Evolutionary conservation across 2,113 vertebrate species (phyloP).

Genomic region (Axis porcinus): DNA sequence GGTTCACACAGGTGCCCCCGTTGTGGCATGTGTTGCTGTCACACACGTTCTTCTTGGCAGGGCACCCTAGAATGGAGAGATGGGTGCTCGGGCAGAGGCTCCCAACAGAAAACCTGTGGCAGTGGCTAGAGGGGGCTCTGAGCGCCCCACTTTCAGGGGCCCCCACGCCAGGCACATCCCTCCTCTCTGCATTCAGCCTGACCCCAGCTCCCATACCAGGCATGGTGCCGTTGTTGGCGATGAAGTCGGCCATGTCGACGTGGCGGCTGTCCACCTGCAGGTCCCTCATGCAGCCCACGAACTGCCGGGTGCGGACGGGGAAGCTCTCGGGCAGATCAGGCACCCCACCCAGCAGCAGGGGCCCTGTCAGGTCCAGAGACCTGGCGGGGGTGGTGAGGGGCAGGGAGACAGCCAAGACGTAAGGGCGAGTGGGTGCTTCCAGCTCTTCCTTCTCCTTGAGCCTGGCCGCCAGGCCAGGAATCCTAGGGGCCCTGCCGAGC

Average conservation of each 20-base stretch:
- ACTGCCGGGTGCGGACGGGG: constrained; percentile 89
- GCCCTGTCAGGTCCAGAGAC: constrained; percentile 94
- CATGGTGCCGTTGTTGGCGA: constrained; percentile 94
- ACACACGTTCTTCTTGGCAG: constrained; percentile 91
- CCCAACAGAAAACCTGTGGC: background rate
- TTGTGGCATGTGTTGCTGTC: constrained; percentile 88
- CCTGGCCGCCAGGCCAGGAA: background rate
- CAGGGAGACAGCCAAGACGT: fast-evolving
- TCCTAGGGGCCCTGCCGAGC: background rate
- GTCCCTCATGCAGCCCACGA: constrained; percentile 93
- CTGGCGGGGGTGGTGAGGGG: constrained; percentile 65
- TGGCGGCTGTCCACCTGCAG: constrained; percentile 89
- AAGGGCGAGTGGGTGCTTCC: background rate
- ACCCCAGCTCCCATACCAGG: constrained; percentile 80
- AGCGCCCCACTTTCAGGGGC: background rate
- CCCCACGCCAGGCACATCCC: fast-evolving
- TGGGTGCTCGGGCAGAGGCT: background rate
- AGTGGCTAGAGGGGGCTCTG: background rate
- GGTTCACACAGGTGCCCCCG: constrained; percentile 91
- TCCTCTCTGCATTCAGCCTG: background rate
- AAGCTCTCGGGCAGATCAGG: constrained; percentile 93
- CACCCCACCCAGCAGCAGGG: constrained; percentile 91
- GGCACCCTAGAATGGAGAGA: constrained; percentile 84
- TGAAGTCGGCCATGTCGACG: constrained; percentile 93
- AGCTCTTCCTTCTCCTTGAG: background rate